Conservation (phyloP, 2,797 vertebrate species). For the Erpetoichthys calabaricus region DNA sequence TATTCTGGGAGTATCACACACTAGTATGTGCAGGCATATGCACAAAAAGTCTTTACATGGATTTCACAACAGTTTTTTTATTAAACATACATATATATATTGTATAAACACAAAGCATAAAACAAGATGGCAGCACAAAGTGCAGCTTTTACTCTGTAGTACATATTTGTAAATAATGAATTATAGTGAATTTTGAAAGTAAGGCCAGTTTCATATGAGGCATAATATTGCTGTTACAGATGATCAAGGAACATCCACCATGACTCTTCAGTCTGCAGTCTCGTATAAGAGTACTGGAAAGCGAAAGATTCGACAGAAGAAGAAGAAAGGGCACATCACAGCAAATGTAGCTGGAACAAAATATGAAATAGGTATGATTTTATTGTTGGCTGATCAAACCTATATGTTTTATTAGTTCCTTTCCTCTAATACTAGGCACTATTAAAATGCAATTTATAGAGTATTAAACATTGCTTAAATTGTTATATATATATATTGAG, state of each 20-base stretch:
- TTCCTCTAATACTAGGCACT: too few species aligned
- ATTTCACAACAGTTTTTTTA: too few species aligned
- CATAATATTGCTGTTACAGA: constrained; percentile 38
- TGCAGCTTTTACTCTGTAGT: too few species aligned
- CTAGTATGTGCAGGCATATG: too few species aligned
- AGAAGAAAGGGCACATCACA: constrained; percentile 73
- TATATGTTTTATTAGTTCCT: background rate
- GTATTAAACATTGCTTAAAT: background rate
- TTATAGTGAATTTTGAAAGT: too few species aligned
- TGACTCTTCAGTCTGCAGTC: constrained; percentile 61
- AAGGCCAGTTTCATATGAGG: too few species aligned
- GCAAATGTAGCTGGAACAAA: constrained; percentile 86
- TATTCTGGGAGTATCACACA: too few species aligned
- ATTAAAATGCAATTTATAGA: background rate
- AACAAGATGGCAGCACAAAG: too few species aligned
- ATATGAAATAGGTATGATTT: constrained; percentile 86
- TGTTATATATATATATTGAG: background rate
- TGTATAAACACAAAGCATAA: too few species aligned
- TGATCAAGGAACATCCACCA: constrained; percentile 63
- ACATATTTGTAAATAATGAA: too few species aligned
- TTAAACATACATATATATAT: too few species aligned
- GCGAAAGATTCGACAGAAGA: constrained; percentile 68
- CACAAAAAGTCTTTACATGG: too few species aligned
- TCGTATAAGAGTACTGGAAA: constrained; percentile 69
- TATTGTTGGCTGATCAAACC: background rate